Evolutionary conservation across 2,113 vertebrate genomes (phyloP).

Genomic region (Tragelaphus buxtoni): DNA sequence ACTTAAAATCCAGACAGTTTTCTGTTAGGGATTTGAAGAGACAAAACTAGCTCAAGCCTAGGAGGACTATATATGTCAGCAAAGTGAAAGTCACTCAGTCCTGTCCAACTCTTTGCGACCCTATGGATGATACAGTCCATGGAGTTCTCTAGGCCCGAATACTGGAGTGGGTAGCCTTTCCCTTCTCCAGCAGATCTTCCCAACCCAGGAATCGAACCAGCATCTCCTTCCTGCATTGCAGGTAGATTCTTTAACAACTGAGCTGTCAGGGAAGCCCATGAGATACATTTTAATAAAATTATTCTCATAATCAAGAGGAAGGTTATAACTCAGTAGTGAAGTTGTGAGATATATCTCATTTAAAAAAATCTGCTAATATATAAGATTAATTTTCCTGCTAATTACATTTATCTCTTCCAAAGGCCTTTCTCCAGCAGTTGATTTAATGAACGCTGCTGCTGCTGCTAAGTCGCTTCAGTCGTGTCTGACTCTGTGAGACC

Average conservation of each 20-base stretch:
- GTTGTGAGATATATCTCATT: neutral
- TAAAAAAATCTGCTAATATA: neutral
- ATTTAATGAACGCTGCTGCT: neutral
- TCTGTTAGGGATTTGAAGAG: conserved; percentile 1
- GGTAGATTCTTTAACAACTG: neutral
- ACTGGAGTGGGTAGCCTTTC: neutral
- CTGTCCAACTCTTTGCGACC: neutral
- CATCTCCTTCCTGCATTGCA: neutral
- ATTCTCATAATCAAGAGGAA: neutral
- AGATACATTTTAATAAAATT: neutral
- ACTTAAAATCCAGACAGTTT: neutral
- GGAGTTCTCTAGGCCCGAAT: neutral
- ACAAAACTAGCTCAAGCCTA: neutral
- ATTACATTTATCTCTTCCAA: neutral
- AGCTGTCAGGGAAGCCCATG: neutral
- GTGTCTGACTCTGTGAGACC: too few species aligned
- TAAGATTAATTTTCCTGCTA: neutral
- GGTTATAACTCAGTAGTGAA: neutral
- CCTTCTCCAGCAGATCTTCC: neutral
- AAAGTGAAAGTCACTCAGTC: neutral
- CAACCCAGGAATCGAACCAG: neutral
- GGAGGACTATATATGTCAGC: neutral
- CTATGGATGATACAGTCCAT: neutral
- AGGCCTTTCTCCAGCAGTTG: neutral
- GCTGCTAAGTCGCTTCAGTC: too few species aligned